Evolutionary conservation across 1,140 invertebrate genomes (phyloP).

Genomic region (Arion vulgaris): DNA sequence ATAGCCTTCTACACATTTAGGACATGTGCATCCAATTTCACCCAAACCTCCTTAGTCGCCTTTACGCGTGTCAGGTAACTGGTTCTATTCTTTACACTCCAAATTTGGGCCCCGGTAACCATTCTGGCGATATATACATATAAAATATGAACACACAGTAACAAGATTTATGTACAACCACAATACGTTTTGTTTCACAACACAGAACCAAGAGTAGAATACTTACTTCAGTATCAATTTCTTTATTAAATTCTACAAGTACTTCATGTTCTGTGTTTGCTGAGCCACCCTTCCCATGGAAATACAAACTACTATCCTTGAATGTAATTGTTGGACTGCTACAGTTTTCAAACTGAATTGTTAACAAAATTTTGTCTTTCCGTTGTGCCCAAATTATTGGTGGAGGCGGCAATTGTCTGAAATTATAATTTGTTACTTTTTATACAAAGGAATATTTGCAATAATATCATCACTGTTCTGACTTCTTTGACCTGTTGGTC

Average conservation of each 20-base stretch:
- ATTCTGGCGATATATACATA: too few species aligned
- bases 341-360: slow-evolving; percentile 33
- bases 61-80: too few species aligned
- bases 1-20: too few species aligned
- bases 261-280: slow-evolving; percentile 35
- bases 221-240: slow-evolving; percentile 32
- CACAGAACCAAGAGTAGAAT: neutral
- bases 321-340: slow-evolving; percentile 17
- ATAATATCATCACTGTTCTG: too few species aligned
- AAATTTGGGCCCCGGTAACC: too few species aligned
- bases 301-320: slow-evolving; percentile 36
- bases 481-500: neutral
- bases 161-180: too few species aligned
- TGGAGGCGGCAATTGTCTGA: slow-evolving; percentile 34
- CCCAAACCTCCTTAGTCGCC: too few species aligned
- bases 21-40: too few species aligned
- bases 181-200: too few species aligned
- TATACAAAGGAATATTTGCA: too few species aligned
- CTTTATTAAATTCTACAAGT: slow-evolving; percentile 34
- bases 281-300: slow-evolving; percentile 25
- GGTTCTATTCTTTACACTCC: too few species aligned
- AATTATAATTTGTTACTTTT: neutral
- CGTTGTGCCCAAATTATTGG: slow-evolving; percentile 33
- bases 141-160: too few species aligned
- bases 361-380: slow-evolving; percentile 33